A percentile compares a stretch with the other conserved stretches of the same genome.
Conservation (phyloP, 2,888 invertebrate genomes). For the Leucania comma region DNA sequence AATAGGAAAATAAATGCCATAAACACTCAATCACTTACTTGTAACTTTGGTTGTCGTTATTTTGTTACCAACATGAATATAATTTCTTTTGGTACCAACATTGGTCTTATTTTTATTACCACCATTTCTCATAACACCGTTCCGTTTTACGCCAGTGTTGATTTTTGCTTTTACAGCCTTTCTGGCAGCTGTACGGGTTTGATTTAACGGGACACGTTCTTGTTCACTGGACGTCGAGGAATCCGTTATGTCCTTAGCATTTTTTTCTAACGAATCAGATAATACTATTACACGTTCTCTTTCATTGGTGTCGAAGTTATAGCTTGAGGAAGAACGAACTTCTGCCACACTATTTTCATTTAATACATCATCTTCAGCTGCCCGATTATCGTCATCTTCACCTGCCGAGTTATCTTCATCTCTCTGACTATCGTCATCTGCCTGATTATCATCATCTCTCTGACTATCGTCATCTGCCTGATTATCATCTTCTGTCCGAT, state of each 20-base stretch:
- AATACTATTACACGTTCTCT: background rate
- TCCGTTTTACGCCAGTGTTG: background rate
- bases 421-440: no score
- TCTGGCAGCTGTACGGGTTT: background rate
- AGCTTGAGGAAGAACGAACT: background rate
- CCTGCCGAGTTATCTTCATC: no score
- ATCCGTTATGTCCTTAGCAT: background rate
- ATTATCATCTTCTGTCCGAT: no score
- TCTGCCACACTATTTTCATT: background rate
- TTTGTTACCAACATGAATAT: background rate
- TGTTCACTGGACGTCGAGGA: background rate
- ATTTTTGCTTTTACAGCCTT: background rate
- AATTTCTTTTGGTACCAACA: background rate
- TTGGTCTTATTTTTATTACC: background rate
- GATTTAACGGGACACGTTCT: accelerated
- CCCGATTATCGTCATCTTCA: no score
- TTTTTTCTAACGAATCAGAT: background rate
- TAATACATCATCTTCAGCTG: background rate
- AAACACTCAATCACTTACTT: constrained; percentile 24
- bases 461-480: no score
- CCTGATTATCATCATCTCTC: no score
- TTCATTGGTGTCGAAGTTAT: background rate
- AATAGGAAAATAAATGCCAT: background rate
- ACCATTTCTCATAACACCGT: background rate
- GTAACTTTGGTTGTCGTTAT: background rate